phyloP scores from a whole-genome alignment of 2,797 vertebrate genomes.

The Alectoris magna region DNA sequence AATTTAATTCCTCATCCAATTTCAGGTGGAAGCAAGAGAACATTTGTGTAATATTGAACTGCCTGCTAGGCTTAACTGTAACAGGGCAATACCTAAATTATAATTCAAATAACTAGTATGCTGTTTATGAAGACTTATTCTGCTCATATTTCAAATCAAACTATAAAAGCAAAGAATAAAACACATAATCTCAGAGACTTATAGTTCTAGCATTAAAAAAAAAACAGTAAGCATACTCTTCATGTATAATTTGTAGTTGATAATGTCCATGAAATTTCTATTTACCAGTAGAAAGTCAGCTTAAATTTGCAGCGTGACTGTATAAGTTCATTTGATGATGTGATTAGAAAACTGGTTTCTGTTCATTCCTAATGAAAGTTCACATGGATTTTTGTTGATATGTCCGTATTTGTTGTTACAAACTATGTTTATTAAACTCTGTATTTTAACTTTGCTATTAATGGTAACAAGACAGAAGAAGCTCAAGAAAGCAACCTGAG shows the following conservation, averaged over 20 bases:
- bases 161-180: not conserved
- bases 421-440: not conserved
- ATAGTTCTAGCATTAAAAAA: not conserved
- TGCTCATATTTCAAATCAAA: not conserved
- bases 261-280: not conserved
- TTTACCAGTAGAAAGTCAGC: not conserved
- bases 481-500: not conserved
- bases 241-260: not conserved
- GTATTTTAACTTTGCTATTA: not conserved
- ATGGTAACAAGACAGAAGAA: not conserved
- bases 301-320: not conserved
- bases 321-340: not conserved
- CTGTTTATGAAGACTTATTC: not conserved
- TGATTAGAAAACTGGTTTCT: conserved; percentile 39
- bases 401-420: not conserved
- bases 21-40: no score
- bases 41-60: no score
- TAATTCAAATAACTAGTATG: not conserved
- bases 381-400: not conserved
- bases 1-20: no score
- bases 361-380: not conserved
- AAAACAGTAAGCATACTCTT: not conserved
- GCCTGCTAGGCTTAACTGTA: no score
- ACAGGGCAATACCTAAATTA: not conserved
- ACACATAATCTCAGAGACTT: not conserved